Base-by-base conservation (phyloP, 2,113 vertebrate genomes). In the Poeciliopsis retropinna region DNA sequence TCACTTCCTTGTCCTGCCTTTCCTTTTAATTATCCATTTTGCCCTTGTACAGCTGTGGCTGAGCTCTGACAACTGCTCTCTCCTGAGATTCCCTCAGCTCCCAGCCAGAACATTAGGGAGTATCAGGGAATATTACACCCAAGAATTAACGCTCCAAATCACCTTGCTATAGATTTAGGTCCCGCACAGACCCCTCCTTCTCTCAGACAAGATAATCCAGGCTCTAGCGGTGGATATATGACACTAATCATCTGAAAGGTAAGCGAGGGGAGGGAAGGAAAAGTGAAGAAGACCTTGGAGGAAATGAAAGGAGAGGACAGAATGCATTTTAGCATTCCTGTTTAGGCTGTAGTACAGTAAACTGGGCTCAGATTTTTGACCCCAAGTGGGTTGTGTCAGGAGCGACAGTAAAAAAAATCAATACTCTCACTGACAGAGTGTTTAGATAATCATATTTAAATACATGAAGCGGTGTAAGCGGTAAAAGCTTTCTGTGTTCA, bases 121-220 rank as follows among this genome's bases (percentile, higher is more conserved):
- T 92, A 93, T 93, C 92, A 93, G 89, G 89, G 92, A 94, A 94
- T 94, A 94, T 95, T 95, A 94, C 94, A 93, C 83, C 89, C 88
- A 87, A 91, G 91, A 94, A 95, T 95, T 94, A 95, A 91, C 78
- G 79, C 82, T 92, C 90, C 90, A 91, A 93, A 94, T 92, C 91
- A 94, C 92, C 91, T 94, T 88, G 89, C 92, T 85, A 57, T 57
- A 86, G 88, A 88, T 91, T 93, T 91, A 87, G 90, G 87, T 83
- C 85, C 86, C 66, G 61, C 84, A 79, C 72, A 82, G 85, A 90
- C 87, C 88, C 88, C 89, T 90, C 87, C 85, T 79, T 87, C 85
- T 83, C 90, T 85, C 85, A 88, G 93, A 93, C 90, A 91, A 94
- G 93, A 94, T 93, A 93, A 95, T 94, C 93, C 91, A 25, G 80